Base-by-base conservation (phyloP, 2,888 invertebrate genomes). In the Brachycybe producta region DNA sequence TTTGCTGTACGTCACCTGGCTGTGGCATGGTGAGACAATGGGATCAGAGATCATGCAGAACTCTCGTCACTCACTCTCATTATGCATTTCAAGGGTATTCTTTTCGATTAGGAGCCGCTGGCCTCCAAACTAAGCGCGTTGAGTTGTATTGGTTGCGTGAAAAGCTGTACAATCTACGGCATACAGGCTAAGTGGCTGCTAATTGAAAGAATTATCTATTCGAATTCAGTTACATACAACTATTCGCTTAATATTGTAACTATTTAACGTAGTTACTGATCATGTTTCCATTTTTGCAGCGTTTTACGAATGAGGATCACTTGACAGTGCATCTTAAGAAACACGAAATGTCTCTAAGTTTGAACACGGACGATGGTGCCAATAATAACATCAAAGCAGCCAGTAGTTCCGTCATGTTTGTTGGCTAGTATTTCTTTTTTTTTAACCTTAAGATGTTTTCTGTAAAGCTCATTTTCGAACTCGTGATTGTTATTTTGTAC, bases 291-390 rank as follows among this genome's bases (percentile, higher is more conserved):
- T 17, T 5, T 19, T 45, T 53, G 13, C 61, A 76, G 76, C 78
- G 79, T 39, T 86, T 86, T 61, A 77, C 79, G 0, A 84, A 82
- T 64, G 84, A 84, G 63, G 85, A 86, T 61, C 83, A 84, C 60
- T 69, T 86, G 27, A 76, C 77, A 36, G 80, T 84, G 1, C 86
- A 87, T 60, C 79, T 77, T 52, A 82, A 80, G 62, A 84, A 84
- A 62, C 86, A 87, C 62, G 84, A 84, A 56, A 83, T 88, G 82
- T 77, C 79, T n/a, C 65, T 90, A 49, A 80, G 82, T 59, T 69
- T 88, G 23, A 78, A 76, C 1, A 64, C 72, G 52, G 74, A 74
- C 50, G 55, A 58, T 53, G 13, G 57, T 23, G 52, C 56, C 40
- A n/a, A n/a, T n/a, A 58, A 54, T 52, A 54, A 56, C 51, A 38